A percentile compares a stretch with the other conserved stretches of the same genome.
Evolutionary conservation across 2,797 vertebrate genomes (phyloP).

Genomic region (Pempheris klunzingeri): DNA sequence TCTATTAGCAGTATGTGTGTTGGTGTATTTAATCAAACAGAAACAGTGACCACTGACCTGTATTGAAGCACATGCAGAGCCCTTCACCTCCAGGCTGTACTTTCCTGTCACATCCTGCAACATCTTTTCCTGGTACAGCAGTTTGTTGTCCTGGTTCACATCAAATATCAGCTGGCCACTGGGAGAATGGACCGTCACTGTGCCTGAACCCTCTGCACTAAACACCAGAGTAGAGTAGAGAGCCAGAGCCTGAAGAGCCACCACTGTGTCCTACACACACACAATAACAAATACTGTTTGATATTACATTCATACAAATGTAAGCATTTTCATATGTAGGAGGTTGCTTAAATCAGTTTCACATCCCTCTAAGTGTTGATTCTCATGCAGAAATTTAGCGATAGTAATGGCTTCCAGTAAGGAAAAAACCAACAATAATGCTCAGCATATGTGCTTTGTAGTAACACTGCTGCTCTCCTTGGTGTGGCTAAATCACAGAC

Average conservation of each 20-base stretch:
- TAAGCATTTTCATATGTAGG: too few relatives aligned
- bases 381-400: too few relatives aligned
- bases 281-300: background rate
- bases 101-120: conserved; percentile 75
- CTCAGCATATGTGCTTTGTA: background rate
- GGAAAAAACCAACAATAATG: background rate
- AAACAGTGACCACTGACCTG: conserved; percentile 83
- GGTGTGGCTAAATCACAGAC: background rate
- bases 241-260: conserved; percentile 90
- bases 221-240: conserved; percentile 86
- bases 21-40: too few relatives aligned
- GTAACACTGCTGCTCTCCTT: background rate
- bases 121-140: conserved; percentile 86
- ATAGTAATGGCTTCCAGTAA: too few relatives aligned
- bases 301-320: too few relatives aligned
- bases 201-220: conserved; percentile 80
- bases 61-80: conserved; percentile 80
- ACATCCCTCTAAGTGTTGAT: too few relatives aligned
- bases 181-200: conserved; percentile 78
- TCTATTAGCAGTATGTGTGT: too few relatives aligned
- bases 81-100: conserved; percentile 82
- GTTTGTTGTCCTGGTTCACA: conserved; percentile 85
- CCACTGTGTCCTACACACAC: conserved; percentile 82
- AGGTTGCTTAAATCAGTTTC: too few relatives aligned
- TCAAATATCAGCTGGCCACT: conserved; percentile 75